phyloP scores from a whole-genome alignment of 2,797 vertebrate genomes.

The Danio jaintianensis region DNA sequence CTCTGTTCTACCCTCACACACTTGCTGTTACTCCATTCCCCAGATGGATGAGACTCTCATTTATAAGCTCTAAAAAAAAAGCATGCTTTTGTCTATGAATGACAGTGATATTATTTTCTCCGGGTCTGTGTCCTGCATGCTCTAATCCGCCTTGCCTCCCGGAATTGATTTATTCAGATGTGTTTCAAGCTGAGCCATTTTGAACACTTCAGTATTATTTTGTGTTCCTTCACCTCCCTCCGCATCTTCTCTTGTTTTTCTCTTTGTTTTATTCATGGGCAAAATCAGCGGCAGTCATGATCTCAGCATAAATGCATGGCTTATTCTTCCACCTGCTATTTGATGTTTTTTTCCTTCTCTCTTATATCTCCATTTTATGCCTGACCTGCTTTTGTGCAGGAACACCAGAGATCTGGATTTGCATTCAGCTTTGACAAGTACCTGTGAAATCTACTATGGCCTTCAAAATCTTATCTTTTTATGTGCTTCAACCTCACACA shows the following conservation, averaged over 20 bases:
- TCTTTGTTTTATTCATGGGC: slow-evolving; percentile 33
- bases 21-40: slow-evolving; percentile 8
- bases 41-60: slow-evolving; percentile 24
- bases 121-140: background rate
- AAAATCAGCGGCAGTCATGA: slow-evolving; percentile 29
- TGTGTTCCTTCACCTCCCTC: slow-evolving; percentile 2
- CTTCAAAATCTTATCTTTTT: slow-evolving; percentile 24
- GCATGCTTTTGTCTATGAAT: background rate
- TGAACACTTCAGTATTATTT: slow-evolving; percentile 19
- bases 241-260: slow-evolving; percentile 12
- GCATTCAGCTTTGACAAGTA: slow-evolving; percentile 29
- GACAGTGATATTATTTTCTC: slow-evolving; percentile 34
- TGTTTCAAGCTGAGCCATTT: slow-evolving; percentile 9
- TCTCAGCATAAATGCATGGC: background rate
- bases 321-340: slow-evolving; percentile 21
- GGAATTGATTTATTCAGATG: slow-evolving; percentile 24
- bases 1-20: slow-evolving; percentile 3
- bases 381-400: slow-evolving; percentile 14
- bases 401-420: slow-evolving; percentile 30
- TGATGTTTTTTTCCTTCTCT: background rate
- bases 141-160: slow-evolving; percentile 16
- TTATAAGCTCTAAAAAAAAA: slow-evolving; percentile 6
- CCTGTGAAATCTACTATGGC: slow-evolving; percentile 23
- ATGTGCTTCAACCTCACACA: background rate
- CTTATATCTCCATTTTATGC: background rate